phyloP scores from a whole-genome alignment of 2,113 vertebrate species.

The Etheostoma spectabile region DNA sequence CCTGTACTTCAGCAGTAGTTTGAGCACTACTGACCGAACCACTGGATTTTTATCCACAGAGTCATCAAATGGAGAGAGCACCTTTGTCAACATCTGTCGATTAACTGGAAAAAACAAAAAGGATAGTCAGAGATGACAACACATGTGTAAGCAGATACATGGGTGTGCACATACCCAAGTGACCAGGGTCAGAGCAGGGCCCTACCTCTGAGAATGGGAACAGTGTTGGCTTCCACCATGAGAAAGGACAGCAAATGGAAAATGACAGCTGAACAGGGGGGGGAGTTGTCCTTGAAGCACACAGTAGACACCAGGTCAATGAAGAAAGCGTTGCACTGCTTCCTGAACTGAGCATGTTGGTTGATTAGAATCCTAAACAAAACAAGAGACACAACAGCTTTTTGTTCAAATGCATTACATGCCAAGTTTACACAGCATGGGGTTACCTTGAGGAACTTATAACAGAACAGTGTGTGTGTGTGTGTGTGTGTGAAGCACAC shows the following conservation, averaged over 20 bases:
- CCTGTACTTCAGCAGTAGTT: slow-evolving; percentile 96
- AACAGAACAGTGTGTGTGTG: not conserved
- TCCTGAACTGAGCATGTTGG: slow-evolving; percentile 86
- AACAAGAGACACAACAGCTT: not conserved
- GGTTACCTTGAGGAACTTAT: not conserved
- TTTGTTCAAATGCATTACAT: not conserved
- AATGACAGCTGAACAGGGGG: slow-evolving; percentile 86
- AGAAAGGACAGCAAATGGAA: slow-evolving; percentile 86
- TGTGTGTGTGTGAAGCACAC: not conserved
- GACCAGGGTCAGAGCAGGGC: not conserved
- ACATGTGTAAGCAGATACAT: not conserved
- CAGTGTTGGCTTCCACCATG: slow-evolving; percentile 79
- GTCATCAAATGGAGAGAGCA: slow-evolving; percentile 92
- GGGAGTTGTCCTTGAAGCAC: slow-evolving; percentile 93
- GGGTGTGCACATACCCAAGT: not conserved
- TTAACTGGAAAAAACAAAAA: slow-evolving; percentile 56
- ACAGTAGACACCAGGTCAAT: slow-evolving; percentile 91
- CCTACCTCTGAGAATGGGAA: slow-evolving; percentile 64
- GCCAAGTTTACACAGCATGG: not conserved
- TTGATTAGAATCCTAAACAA: slow-evolving; percentile 68
- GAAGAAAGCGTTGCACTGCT: slow-evolving; percentile 93
- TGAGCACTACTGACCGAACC: slow-evolving; percentile 92
- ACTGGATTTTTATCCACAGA: slow-evolving; percentile 92
- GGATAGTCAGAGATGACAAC: not conserved
- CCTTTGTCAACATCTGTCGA: slow-evolving; percentile 83